phyloP scores from a whole-genome alignment of 2,113 vertebrate genomes.

The Megaceryle torquata region DNA sequence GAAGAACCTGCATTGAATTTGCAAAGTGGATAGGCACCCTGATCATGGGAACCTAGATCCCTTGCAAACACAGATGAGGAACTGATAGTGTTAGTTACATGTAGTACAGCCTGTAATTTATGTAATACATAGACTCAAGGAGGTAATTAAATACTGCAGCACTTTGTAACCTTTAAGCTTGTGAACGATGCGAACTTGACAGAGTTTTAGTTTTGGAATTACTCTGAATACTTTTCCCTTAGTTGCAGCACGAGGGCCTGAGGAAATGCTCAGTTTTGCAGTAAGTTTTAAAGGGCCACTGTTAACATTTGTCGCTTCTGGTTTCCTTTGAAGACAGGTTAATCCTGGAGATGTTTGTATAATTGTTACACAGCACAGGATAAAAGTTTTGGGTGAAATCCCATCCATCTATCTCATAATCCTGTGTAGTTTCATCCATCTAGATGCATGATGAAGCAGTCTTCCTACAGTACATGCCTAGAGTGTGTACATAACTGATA shows the following conservation, averaged over 20 bases:
- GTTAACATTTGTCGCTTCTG: neutral
- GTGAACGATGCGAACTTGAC: neutral
- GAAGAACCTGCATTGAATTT: neutral
- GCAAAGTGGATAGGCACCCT: neutral
- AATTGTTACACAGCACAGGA: neutral
- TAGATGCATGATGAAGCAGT: neutral
- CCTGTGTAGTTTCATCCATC: neutral
- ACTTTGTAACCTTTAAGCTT: neutral
- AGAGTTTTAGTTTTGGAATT: neutral
- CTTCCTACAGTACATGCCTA: neutral
- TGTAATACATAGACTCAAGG: neutral
- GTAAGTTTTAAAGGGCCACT: neutral
- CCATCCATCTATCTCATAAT: neutral
- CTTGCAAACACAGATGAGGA: neutral
- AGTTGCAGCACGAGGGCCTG: neutral
- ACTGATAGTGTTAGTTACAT: neutral
- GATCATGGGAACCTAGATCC: neutral
- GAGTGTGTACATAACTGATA: neutral
- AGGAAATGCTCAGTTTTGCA: neutral
- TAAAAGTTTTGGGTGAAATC: neutral
- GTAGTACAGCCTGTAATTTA: neutral
- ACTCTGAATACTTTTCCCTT: neutral
- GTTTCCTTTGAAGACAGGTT: neutral
- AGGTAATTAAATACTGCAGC: neutral
- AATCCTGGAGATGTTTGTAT: neutral